Percentiles rank a stretch among this genome's conserved stretches.
Evolutionary conservation across 2,797 vertebrate species (phyloP).

Genomic region (Takifugu ocellatus): DNA sequence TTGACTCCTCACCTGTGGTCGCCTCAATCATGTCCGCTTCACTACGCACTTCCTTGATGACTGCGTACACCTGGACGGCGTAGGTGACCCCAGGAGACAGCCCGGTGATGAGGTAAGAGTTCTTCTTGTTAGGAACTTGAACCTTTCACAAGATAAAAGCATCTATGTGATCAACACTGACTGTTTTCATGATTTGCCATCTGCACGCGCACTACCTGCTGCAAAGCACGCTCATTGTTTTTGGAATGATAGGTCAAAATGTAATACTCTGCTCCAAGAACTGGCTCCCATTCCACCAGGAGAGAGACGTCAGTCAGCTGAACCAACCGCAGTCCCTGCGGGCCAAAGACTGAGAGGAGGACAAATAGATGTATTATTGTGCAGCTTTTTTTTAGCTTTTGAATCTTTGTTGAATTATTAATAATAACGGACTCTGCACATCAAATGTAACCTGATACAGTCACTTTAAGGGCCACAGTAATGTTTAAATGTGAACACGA

Average conservation of each 20-base stretch:
- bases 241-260: slow-evolving; percentile 80
- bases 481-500: too few species aligned
- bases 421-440: too few species aligned
- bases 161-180: not conserved
- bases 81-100: slow-evolving; percentile 80
- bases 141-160: slow-evolving; percentile 32
- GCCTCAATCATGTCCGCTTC: slow-evolving; percentile 75
- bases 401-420: too few species aligned
- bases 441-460: too few species aligned
- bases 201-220: slow-evolving; percentile 51
- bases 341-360: slow-evolving; percentile 72
- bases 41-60: slow-evolving; percentile 78
- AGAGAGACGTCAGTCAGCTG: slow-evolving; percentile 78
- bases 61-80: slow-evolving; percentile 71
- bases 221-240: slow-evolving; percentile 51
- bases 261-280: slow-evolving; percentile 79
- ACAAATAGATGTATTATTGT: not conserved
- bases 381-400: too few species aligned
- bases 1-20: slow-evolving; percentile 76
- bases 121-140: slow-evolving; percentile 74
- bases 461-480: too few species aligned
- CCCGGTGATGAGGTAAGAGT: slow-evolving; percentile 75
- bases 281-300: slow-evolving; percentile 81
- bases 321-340: slow-evolving; percentile 78
- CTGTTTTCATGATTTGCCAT: not conserved